Percentiles rank a stretch among this genome's conserved stretches.
These are phyloP conservation scores for Poicephalus gulielmi DNA, from an alignment of 2,113 vertebrate genomes.

Conservation along the genomic window DNA sequence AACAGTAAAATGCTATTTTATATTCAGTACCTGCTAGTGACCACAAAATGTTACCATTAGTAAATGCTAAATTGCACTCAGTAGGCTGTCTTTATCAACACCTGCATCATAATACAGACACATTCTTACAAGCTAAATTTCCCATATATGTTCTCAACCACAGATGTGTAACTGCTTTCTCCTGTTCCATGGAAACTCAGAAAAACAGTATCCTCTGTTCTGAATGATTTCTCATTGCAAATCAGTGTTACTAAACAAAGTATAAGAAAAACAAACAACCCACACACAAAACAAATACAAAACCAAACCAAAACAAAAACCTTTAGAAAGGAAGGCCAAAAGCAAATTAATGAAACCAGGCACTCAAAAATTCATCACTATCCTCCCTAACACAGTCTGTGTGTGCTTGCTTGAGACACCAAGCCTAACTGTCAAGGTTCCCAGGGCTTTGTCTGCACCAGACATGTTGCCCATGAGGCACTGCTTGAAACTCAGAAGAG, in stretches of 20 bases:
- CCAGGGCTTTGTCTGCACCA: neutral
- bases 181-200: neutral
- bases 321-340: neutral
- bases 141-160: neutral
- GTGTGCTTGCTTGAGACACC: neutral
- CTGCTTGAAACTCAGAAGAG: neutral
- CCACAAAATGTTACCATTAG: neutral
- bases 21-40: neutral
- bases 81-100: neutral
- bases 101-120: neutral
- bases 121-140: neutral
- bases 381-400: neutral
- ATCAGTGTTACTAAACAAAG: neutral
- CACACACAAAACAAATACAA: neutral
- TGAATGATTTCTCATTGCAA: neutral
- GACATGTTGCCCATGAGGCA: neutral
- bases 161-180: neutral
- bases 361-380: neutral
- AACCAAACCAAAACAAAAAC: neutral
- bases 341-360: neutral
- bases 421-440: neutral
- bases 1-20: neutral
- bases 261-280: neutral
- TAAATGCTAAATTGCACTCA: neutral
- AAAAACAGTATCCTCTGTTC: neutral